Base-by-base conservation (phyloP, 2,113 vertebrate species). In the Ceyx margarethae region DNA sequence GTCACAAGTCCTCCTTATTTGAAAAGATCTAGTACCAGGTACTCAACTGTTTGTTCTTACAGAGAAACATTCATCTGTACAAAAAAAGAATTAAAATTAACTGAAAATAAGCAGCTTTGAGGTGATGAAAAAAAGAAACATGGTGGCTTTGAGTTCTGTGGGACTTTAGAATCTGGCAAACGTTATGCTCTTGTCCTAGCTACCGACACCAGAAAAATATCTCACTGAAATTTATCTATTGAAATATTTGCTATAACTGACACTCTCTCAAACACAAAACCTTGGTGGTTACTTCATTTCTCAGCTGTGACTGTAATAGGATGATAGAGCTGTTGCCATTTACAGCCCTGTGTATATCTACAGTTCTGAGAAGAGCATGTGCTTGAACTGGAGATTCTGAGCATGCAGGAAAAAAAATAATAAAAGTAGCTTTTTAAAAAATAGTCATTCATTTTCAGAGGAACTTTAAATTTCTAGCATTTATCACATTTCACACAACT, bases 401-500 rank as follows among this genome's bases (percentile, higher is more conserved):
- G 73, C 51, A 40, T 21, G 67, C n/a, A 84, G 51, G 9, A 86
- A 86, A 74, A 19, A 69, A 86, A 85, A 61, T 4, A 75, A 35
- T 35, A 35, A 35, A 12, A 3, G 20, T 28, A 37, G 37, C 10
- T 46, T 58, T 33, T 10, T 1, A 6, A 48, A 61, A 75, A 60
- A 58, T 6, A 23, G 23, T 31, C 51, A 66, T 68, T 86, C 19
- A 14, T 89, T 73, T 89, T 54, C 77, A 86, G 80, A 88, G 10
- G 54, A 93, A 82, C 23, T 88, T 64, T 21, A 22, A 7, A 65
- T 96, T 90, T 83, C 48, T 74, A 91, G 40, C 31, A 26, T 94
- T 94, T 95, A 85, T 90, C 67, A 93, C 80, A 80, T 69, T 89
- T 95, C 77, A 77, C 19, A 74, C 35, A 85, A 77, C 19, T 19